phyloP scores from a whole-genome alignment of 2,888 invertebrate genomes.

The Mythimna ferrago region DNA sequence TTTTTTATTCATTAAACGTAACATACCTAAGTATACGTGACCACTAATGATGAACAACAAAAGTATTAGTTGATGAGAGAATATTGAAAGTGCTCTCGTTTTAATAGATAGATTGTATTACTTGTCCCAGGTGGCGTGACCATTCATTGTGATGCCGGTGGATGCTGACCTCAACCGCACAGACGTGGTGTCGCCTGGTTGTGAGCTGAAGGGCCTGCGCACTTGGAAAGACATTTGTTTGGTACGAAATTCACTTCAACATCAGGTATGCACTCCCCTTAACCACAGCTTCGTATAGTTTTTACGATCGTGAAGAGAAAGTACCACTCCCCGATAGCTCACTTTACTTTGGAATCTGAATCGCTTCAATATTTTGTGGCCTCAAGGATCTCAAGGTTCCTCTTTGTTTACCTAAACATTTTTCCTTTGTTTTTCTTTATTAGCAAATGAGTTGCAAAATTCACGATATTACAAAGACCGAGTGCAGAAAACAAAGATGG shows the following conservation, averaged over 20 bases:
- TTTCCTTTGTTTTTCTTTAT: constrained; percentile 45
- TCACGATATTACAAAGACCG: constrained; percentile 19
- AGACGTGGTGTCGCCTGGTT: constrained; percentile 90
- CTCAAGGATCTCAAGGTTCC: constrained; percentile 39
- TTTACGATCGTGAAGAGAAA: constrained; percentile 57
- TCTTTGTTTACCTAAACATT: constrained; percentile 50
- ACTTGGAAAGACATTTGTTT: constrained; percentile 90
- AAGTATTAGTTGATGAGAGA: constrained; percentile 20
- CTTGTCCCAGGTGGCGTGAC: constrained; percentile 86
- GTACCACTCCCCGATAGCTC: constrained; percentile 42
- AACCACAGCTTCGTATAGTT: constrained; percentile 60
- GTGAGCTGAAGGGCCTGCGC: constrained; percentile 89
- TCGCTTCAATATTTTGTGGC: constrained; percentile 39
- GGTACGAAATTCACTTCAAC: constrained; percentile 89
- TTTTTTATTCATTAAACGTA: constrained; percentile 11
- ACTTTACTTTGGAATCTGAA: constrained; percentile 48
- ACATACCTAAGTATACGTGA: neutral
- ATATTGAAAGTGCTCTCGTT: constrained; percentile 37
- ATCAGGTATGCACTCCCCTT: constrained; percentile 82
- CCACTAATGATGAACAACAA: constrained; percentile 14
- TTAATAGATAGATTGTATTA: constrained; percentile 61
- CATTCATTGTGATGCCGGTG: constrained; percentile 91
- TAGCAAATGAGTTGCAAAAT: constrained; percentile 43
- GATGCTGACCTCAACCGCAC: constrained; percentile 90
- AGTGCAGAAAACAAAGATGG: constrained; percentile 29